phyloP scores from a whole-genome alignment of 1,140 invertebrate species.

The Metaphire vulgaris region DNA sequence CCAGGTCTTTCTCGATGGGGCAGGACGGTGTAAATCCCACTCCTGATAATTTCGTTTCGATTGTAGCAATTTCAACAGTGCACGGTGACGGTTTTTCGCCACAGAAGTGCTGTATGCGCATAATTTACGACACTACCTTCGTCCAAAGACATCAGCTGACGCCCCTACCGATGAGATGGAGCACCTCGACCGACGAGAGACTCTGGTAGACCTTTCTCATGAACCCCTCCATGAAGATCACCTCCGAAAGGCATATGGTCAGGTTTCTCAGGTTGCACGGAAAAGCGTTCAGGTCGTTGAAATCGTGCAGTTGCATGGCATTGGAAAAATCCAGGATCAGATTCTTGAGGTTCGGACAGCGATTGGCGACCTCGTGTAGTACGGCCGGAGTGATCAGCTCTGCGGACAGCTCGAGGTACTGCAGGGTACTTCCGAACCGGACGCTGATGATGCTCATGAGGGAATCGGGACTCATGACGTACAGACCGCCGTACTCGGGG shows the following conservation, averaged over 20 bases:
- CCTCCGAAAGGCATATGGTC: conserved; percentile 95
- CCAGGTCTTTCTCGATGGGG: too few species aligned
- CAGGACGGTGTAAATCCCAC: too few species aligned
- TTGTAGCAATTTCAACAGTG: too few species aligned
- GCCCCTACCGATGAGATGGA: conserved; percentile 92
- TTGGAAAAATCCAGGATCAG: conserved; percentile 96
- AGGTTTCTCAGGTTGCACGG: conserved; percentile 94
- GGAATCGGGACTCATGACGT: conserved; percentile 45
- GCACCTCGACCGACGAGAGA: conserved; percentile 95
- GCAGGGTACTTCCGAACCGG: conserved; percentile 80
- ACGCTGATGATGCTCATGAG: conserved; percentile 57
- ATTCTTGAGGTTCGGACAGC: conserved; percentile 90
- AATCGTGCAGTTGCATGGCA: conserved; percentile 96
- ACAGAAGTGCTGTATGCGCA: too few species aligned
- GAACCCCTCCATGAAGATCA: conserved; percentile 99
- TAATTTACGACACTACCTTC: too few species aligned
- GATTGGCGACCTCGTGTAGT: conserved; percentile 85
- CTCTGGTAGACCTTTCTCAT: conserved; percentile 99
- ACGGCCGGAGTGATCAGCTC: conserved; percentile 97
- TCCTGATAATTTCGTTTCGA: too few species aligned
- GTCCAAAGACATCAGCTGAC: too few species aligned
- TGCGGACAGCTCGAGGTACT: conserved; percentile 93
- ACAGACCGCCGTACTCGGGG: conserved; percentile 92
- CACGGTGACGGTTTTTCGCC: too few species aligned
- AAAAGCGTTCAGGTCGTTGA: conserved; percentile 95